These are phyloP conservation scores for Carassius gibelio DNA, from an alignment of 2,113 vertebrate genomes.

Conservation along the genomic window DNA sequence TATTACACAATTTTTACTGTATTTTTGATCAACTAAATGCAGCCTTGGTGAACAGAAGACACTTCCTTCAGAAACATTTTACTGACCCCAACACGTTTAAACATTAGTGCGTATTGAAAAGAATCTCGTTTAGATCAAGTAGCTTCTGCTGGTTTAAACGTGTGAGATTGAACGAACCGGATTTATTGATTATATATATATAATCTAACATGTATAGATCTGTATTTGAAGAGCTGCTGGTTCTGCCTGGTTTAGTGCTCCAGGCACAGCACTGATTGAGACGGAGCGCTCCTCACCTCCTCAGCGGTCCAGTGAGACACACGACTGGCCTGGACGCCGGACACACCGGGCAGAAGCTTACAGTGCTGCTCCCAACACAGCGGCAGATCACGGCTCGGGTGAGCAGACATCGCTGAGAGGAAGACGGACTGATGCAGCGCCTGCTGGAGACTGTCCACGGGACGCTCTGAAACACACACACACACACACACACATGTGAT, in stretches of 20 bases:
- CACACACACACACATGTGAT: too few species aligned
- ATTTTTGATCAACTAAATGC: background rate
- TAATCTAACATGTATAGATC: too few species aligned
- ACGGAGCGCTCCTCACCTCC: conserved; percentile 65
- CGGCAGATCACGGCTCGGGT: conserved; percentile 69
- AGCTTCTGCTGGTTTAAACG: background rate
- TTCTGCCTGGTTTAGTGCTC: too few species aligned
- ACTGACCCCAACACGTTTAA: background rate
- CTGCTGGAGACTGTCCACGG: conserved; percentile 60
- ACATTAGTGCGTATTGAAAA: background rate
- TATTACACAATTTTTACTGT: background rate
- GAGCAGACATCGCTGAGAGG: conserved; percentile 71
- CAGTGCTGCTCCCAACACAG: conserved; percentile 73
- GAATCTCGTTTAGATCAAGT: too few species aligned
- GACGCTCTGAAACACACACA: conserved; percentile 57
- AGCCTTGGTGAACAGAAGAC: background rate
- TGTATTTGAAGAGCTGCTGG: too few species aligned
- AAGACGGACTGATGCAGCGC: conserved; percentile 72
- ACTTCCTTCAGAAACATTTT: background rate
- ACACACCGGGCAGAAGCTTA: conserved; percentile 73
- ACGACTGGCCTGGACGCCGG: conserved; percentile 57
- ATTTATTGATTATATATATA: too few species aligned
- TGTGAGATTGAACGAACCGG: too few species aligned
- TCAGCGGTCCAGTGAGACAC: conserved; percentile 75
- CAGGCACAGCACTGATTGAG: too few species aligned